These are phyloP conservation scores for Lottia scabra DNA, from an alignment of 2,888 invertebrate species.

Conservation along the genomic window DNA sequence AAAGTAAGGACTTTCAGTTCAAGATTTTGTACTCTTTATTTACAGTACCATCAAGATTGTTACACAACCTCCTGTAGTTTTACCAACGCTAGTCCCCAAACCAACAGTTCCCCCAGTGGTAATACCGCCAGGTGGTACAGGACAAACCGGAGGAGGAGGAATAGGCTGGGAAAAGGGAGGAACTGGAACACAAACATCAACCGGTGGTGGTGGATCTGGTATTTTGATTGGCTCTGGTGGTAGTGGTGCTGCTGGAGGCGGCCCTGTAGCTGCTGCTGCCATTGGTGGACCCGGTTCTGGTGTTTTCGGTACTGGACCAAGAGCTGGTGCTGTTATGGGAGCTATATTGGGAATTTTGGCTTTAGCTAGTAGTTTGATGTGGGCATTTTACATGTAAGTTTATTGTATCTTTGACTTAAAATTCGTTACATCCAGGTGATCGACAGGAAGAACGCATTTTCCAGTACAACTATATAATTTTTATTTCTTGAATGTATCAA, in stretches of 20 bases:
- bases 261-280: conserved; percentile 31
- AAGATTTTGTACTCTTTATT: too few species aligned
- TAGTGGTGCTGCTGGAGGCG: conserved; percentile 18
- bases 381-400: conserved; percentile 55
- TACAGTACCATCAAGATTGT: background rate
- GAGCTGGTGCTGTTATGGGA: conserved; percentile 58
- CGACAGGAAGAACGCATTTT: too few species aligned
- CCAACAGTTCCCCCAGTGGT: conserved; percentile 22
- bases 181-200: background rate
- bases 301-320: conserved; percentile 43
- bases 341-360: conserved; percentile 56
- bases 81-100: background rate
- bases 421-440: too few species aligned
- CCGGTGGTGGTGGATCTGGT: conserved; percentile 16
- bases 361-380: conserved; percentile 51
- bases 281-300: conserved; percentile 31
- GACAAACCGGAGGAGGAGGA: conserved; percentile 27
- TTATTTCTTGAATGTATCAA: too few species aligned
- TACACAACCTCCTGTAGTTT: background rate
- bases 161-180: conserved; percentile 15
- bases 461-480: too few species aligned
- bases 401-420: background rate
- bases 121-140: conserved; percentile 31
- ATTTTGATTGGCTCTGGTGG: conserved; percentile 3
- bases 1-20: too few species aligned